These are phyloP conservation scores for Tauraco erythrolophus DNA, from an alignment of 2,113 vertebrate species.

Conservation along the genomic window DNA sequence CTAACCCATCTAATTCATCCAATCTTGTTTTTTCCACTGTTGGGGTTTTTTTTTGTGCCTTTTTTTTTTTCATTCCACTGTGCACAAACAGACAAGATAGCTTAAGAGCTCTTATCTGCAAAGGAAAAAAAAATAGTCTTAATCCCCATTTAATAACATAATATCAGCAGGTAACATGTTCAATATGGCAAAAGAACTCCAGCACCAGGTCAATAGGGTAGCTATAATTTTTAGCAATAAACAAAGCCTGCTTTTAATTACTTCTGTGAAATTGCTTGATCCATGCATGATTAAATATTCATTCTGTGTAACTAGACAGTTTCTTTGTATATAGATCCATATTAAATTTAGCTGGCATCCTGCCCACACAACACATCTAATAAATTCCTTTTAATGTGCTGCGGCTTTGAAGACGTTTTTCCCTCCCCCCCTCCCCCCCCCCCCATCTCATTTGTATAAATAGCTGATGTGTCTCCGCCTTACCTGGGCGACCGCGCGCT, in stretches of 20 bases:
- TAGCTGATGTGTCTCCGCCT: neutral
- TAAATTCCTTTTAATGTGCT: constrained; percentile 76
- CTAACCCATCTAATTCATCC: neutral
- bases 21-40: neutral
- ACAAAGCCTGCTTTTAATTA: constrained; percentile 90
- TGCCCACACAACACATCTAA: constrained; percentile 82
- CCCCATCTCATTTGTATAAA: neutral
- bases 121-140: neutral
- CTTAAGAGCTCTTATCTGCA: constrained; percentile 35
- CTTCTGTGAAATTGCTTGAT: constrained; percentile 88
- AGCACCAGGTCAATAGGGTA: constrained; percentile 82
- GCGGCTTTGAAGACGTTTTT: constrained; percentile 63
- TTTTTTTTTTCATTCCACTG: accelerated
- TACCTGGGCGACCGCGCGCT: neutral
- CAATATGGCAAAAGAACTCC: constrained; percentile 79
- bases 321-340: constrained; percentile 87
- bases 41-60: no score
- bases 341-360: constrained; percentile 82
- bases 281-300: constrained; percentile 91
- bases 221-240: constrained; percentile 76
- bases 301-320: constrained; percentile 86
- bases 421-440: neutral
- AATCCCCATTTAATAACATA: constrained; percentile 59
- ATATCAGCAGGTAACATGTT: constrained; percentile 78
- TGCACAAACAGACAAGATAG: neutral